Evolutionary conservation across 2,113 vertebrate genomes (phyloP).

Genomic region (Harpagus bidentatus): DNA sequence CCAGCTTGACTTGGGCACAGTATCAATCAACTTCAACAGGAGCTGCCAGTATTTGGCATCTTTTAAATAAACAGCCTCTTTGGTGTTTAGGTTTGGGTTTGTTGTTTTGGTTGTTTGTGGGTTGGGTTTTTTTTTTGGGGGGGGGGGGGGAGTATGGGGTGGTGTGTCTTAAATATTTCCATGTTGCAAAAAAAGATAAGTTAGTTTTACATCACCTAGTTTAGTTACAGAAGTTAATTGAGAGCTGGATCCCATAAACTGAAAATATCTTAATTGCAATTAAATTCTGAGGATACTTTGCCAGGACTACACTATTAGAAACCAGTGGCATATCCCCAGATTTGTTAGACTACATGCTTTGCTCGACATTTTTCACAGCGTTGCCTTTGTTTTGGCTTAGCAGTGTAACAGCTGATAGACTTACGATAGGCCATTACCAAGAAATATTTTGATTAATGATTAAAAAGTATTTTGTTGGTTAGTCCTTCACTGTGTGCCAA

Average conservation of each 20-base stretch:
- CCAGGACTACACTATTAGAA: not conserved
- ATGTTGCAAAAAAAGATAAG: not conserved
- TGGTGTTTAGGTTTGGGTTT: not conserved
- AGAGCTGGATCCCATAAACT: not conserved
- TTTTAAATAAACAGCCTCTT: not conserved
- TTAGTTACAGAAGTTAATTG: not conserved
- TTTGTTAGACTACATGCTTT: not conserved
- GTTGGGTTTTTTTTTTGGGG: not conserved
- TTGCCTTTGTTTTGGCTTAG: not conserved
- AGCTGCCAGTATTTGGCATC: not conserved
- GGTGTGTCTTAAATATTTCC: not conserved
- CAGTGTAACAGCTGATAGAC: not conserved
- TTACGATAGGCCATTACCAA: not conserved
- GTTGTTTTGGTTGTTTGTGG: too few species aligned
- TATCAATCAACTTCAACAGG: conserved; percentile 15
- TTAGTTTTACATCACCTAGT: not conserved
- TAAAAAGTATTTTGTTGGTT: not conserved
- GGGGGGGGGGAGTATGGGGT: too few species aligned
- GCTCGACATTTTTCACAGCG: not conserved
- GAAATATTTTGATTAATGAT: not conserved
- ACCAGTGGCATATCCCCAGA: not conserved
- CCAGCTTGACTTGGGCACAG: conserved; percentile 15
- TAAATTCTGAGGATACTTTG: not conserved
- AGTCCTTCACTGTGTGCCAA: not conserved
- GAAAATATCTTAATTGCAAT: not conserved